These are phyloP conservation scores for Pimpla rufipes DNA, from an alignment of 2,888 invertebrate genomes.

Conservation along the genomic window DNA sequence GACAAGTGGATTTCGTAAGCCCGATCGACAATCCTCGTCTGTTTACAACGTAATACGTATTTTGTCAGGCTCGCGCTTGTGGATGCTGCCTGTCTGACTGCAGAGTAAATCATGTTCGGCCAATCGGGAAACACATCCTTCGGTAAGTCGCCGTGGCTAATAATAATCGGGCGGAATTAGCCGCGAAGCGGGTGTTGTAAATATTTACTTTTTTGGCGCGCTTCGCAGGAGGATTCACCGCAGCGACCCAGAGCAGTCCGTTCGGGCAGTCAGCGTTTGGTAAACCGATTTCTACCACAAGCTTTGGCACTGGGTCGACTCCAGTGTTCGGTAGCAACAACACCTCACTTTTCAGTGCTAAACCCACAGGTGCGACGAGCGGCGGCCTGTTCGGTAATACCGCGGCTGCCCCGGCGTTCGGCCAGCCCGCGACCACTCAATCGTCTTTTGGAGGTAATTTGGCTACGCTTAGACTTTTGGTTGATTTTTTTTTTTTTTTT, in stretches of 20 bases:
- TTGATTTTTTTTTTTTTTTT: too few relatives aligned
- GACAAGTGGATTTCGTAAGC: background rate
- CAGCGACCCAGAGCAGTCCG: constrained; percentile 86
- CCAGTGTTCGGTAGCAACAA: constrained; percentile 90
- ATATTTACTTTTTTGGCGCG: constrained; percentile 46
- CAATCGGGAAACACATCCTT: constrained; percentile 84
- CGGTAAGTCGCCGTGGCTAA: constrained; percentile 78
- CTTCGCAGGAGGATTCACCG: constrained; percentile 85
- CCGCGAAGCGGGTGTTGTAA: background rate
- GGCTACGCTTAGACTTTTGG: too few relatives aligned
- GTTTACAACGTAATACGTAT: background rate
- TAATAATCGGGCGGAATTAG: too few relatives aligned
- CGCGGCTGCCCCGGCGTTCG: constrained; percentile 89
- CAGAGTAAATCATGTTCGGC: constrained; percentile 78
- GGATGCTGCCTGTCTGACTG: constrained; percentile 9
- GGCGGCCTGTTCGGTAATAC: constrained; percentile 89
- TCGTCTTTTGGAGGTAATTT: constrained; percentile 84
- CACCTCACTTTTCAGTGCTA: constrained; percentile 87
- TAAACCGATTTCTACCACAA: constrained; percentile 87
- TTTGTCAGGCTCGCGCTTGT: background rate
- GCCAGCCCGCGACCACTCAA: constrained; percentile 87
- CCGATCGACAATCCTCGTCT: background rate
- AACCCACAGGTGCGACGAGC: constrained; percentile 85
- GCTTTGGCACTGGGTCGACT: constrained; percentile 88
- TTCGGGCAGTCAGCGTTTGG: constrained; percentile 87